phyloP scores from a whole-genome alignment of 2,113 vertebrate species.

The Erpornis zantholeuca region DNA sequence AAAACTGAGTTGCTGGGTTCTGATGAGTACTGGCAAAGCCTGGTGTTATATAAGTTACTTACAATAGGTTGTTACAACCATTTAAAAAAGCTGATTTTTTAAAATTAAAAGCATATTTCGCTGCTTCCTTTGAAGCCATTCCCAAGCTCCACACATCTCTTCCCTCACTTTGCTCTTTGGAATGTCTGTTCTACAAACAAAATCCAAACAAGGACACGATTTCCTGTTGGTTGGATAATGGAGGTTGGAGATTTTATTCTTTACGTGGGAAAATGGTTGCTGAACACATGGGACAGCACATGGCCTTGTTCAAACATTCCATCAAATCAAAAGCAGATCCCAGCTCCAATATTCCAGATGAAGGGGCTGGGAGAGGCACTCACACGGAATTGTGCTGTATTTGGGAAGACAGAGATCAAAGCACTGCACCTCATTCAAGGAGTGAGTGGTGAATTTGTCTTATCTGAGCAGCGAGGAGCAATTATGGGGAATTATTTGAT shows the following conservation, averaged over 20 bases:
- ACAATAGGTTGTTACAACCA: background rate
- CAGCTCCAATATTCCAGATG: background rate
- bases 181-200: slow-evolving; percentile 12
- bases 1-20: background rate
- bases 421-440: background rate
- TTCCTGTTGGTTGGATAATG: slow-evolving; percentile 2
- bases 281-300: slow-evolving; percentile 3
- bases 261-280: slow-evolving; percentile 22
- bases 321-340: slow-evolving; percentile 57
- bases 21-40: slow-evolving; percentile 6
- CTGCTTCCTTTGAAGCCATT: slow-evolving; percentile 1
- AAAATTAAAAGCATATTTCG: background rate
- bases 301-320: background rate
- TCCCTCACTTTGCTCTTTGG: background rate
- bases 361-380: slow-evolving; percentile 7
- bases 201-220: slow-evolving; percentile 3
- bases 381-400: background rate
- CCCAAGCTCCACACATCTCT: slow-evolving; percentile 5
- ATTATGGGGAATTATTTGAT: background rate
- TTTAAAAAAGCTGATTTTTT: background rate
- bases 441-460: background rate
- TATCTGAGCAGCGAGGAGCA: background rate
- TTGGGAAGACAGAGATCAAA: slow-evolving; percentile 43
- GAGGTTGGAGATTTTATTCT: slow-evolving; percentile 4
- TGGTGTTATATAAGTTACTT: slow-evolving; percentile 14